Conservation (phyloP, 1,140 invertebrate species). For the Tetranychus urticae region DNA sequence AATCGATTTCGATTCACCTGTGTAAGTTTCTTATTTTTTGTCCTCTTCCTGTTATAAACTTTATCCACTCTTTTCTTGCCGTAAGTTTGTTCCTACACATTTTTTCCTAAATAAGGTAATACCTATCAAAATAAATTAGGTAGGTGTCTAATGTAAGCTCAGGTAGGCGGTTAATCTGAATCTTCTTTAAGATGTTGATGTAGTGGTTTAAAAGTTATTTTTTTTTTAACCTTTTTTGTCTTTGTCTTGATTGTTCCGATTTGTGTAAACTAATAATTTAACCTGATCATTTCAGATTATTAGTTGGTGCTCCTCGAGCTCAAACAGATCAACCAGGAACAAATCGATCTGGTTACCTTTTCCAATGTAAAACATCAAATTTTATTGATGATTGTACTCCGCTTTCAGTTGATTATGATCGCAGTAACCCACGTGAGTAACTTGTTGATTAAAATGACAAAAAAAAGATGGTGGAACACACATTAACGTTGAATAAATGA, state of each 20-base stretch:
- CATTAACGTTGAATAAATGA: background rate
- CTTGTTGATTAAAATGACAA: background rate
- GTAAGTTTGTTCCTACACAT: no score
- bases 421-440: conserved; percentile 30
- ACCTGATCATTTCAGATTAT: conserved; percentile 37
- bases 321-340: conserved; percentile 41
- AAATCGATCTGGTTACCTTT: conserved; percentile 60
- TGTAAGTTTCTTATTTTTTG: background rate
- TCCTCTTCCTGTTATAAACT: background rate
- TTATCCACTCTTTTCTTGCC: background rate
- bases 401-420: conserved; percentile 53
- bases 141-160: no score
- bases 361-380: conserved; percentile 50
- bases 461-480: background rate
- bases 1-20: background rate
- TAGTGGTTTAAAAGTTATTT: background rate
- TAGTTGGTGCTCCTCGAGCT: conserved; percentile 70
- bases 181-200: no score
- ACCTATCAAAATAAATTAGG: no score
- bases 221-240: background rate
- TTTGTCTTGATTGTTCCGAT: background rate
- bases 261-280: background rate
- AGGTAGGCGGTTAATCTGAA: no score
- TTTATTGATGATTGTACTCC: conserved; percentile 43
- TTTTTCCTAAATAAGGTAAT: no score